Evolutionary conservation across 2,888 invertebrate genomes (phyloP).

Genomic region (Trissonchulus sp.): DNA sequence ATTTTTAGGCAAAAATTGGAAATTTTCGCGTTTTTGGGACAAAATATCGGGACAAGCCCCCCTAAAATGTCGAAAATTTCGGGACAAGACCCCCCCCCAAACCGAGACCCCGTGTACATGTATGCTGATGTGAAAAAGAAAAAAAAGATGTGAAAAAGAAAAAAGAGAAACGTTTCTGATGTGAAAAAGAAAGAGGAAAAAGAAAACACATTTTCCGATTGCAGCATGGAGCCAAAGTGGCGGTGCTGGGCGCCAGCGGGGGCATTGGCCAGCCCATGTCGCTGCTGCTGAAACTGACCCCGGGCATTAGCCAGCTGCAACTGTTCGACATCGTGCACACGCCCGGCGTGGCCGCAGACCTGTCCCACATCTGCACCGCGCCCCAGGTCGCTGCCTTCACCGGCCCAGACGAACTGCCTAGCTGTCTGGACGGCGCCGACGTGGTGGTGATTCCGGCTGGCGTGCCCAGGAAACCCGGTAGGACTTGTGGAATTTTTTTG

Average conservation of each 20-base stretch:
- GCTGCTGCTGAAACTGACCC: constrained; percentile 69
- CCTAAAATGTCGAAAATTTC: too few species aligned
- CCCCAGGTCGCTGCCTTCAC: constrained; percentile 61
- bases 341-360: constrained; percentile 90
- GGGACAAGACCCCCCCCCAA: too few species aligned
- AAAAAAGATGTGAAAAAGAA: too few species aligned
- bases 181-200: too few species aligned
- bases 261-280: constrained; percentile 96
- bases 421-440: constrained; percentile 71
- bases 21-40: too few species aligned
- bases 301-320: constrained; percentile 69
- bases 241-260: constrained; percentile 90
- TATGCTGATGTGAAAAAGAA: too few species aligned
- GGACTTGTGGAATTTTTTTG: too few species aligned
- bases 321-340: constrained; percentile 91
- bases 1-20: too few species aligned
- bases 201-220: too few species aligned
- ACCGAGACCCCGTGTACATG: too few species aligned
- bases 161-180: too few species aligned
- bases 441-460: constrained; percentile 95
- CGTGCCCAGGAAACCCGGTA: constrained; percentile 92
- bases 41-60: too few species aligned
- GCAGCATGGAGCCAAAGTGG: constrained; percentile 69
- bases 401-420: constrained; percentile 69
- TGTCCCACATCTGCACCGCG: constrained; percentile 89